Evolutionary conservation across 2,113 vertebrate species (phyloP).

Genomic region (Mus musculus): DNA sequence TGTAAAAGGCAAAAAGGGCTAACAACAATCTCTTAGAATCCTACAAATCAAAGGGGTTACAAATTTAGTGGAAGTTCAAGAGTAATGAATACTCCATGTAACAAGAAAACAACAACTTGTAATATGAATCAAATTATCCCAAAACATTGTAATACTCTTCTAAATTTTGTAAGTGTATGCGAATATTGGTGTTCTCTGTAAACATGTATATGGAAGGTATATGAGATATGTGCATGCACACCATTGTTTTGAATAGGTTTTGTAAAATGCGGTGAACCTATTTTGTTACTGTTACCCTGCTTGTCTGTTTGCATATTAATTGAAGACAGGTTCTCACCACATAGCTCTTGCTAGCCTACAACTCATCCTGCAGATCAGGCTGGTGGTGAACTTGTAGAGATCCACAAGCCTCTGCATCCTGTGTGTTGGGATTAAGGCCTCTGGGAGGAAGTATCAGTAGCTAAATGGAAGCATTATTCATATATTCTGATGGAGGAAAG

Average conservation of each 20-base stretch:
- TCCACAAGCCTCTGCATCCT: background rate
- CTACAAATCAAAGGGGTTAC: background rate
- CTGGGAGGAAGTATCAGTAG: background rate
- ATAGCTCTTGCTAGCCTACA: background rate
- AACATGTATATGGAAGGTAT: background rate
- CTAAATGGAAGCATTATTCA: background rate
- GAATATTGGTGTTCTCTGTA: background rate
- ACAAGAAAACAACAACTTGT: slow-evolving; percentile 32
- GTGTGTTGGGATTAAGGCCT: too few species aligned
- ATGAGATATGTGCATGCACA: rapidly evolving
- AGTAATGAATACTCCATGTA: background rate
- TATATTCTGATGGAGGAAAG: background rate
- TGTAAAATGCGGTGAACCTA: background rate
- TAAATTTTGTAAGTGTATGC: background rate
- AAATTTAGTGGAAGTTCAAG: background rate
- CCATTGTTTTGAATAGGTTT: background rate
- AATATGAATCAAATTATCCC: background rate
- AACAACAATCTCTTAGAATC: background rate
- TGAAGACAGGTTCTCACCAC: background rate
- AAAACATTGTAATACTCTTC: background rate
- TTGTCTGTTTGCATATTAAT: background rate
- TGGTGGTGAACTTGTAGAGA: background rate
- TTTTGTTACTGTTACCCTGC: background rate
- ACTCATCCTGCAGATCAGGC: too few species aligned
- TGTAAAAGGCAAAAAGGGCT: background rate